Percentiles rank a stretch among this genome's conserved stretches.
Conservation (phyloP, 2,888 invertebrate species). For the Drosophila recens region DNA sequence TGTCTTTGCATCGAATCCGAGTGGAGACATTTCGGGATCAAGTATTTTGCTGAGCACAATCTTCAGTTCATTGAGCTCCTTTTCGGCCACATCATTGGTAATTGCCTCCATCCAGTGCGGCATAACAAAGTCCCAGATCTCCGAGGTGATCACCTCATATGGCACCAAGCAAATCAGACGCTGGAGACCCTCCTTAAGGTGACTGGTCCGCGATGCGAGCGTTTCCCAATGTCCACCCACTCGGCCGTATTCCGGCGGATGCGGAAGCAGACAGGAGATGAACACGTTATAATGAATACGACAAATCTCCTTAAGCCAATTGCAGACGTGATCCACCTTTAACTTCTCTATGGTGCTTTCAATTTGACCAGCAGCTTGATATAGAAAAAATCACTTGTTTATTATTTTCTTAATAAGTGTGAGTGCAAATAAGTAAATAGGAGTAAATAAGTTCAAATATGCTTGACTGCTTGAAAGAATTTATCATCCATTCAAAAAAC, state of each 20-base stretch:
- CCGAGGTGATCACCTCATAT: constrained; percentile 97
- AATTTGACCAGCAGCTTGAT: constrained; percentile 87
- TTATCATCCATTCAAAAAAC: too few species aligned
- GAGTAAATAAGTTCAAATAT: too few species aligned
- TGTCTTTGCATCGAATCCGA: constrained; percentile 97
- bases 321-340: constrained; percentile 96
- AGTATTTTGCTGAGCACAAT: constrained; percentile 96
- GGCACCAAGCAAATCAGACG: constrained; percentile 98
- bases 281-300: constrained; percentile 93
- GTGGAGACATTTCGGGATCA: constrained; percentile 97
- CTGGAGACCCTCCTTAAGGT: constrained; percentile 97
- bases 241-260: constrained; percentile 97
- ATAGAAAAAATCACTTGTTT: background rate
- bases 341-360: constrained; percentile 96
- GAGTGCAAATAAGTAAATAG: too few species aligned
- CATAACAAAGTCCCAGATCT: constrained; percentile 99
- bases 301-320: constrained; percentile 95
- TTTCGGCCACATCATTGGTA: constrained; percentile 95
- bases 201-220: constrained; percentile 93
- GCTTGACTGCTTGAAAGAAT: too few species aligned
- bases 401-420: too few species aligned
- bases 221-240: constrained; percentile 99
- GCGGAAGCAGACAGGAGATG: constrained; percentile 96
- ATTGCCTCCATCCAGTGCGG: constrained; percentile 99
- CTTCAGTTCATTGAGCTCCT: constrained; percentile 93